Percentiles rank a stretch among this genome's conserved stretches.
These are phyloP conservation scores for Diogma glabrata DNA, from an alignment of 2,888 invertebrate genomes.

Conservation along the genomic window DNA sequence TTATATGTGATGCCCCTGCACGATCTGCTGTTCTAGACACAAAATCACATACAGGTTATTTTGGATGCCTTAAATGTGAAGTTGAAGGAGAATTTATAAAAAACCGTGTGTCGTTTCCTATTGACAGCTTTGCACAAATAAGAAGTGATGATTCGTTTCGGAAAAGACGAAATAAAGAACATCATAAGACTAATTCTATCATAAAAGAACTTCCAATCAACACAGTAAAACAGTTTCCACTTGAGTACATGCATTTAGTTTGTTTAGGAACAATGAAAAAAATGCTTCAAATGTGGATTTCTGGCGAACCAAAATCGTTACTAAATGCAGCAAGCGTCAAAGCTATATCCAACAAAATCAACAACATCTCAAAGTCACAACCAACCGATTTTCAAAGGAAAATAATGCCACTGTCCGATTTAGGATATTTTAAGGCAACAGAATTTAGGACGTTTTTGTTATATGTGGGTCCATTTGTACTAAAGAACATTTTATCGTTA, in stretches of 20 bases:
- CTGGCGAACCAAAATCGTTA: neutral
- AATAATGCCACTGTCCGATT: slow-evolving; percentile 18
- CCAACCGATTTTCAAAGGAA: slow-evolving; percentile 20
- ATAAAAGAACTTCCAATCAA: neutral
- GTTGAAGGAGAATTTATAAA: no score
- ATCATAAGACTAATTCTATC: no score
- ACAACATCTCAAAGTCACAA: slow-evolving; percentile 2
- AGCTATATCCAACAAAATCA: neutral
- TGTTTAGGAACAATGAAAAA: neutral
- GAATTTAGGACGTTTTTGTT: slow-evolving; percentile 20
- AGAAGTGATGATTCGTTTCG: neutral
- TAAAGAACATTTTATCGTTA: slow-evolving; percentile 15
- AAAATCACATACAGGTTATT: no score
- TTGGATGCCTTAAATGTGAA: no score
- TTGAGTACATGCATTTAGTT: neutral
- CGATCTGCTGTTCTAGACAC: no score
- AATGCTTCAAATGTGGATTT: neutral
- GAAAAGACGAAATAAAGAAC: neutral
- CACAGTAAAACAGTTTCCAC: neutral
- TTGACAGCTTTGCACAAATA: neutral
- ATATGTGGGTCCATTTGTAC: slow-evolving; percentile 21
- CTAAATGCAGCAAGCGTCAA: neutral
- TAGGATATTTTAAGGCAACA: slow-evolving; percentile 21
- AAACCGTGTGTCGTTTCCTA: no score
- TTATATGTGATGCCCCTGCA: no score